Evolutionary conservation across 2,113 vertebrate species (phyloP).

Genomic region (Sapajus apella): DNA sequence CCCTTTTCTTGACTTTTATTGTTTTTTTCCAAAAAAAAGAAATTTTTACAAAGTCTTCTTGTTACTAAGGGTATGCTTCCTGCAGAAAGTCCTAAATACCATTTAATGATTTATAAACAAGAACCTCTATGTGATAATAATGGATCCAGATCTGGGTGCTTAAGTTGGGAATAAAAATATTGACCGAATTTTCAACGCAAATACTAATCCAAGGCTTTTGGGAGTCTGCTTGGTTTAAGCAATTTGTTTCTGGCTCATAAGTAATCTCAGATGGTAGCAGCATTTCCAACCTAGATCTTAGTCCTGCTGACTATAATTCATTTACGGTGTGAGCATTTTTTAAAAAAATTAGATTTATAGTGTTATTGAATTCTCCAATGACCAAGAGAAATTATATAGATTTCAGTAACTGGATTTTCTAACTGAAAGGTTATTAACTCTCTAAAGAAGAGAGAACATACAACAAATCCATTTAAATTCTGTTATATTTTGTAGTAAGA

Average conservation of each 20-base stretch:
- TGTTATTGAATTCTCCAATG: conserved; percentile 61
- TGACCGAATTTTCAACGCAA: neutral
- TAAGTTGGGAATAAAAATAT: conserved; percentile 23
- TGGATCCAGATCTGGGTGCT: neutral
- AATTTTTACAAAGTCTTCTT: conserved; percentile 51
- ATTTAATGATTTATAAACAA: conserved; percentile 36
- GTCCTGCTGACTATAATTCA: conserved; percentile 42
- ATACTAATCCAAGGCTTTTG: neutral
- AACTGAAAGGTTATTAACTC: conserved; percentile 13
- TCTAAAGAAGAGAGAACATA: conserved; percentile 4
- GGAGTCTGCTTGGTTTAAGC: conserved; percentile 43
- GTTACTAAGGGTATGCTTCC: conserved; percentile 54
- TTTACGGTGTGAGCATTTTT: conserved; percentile 60
- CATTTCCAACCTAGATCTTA: conserved; percentile 53
- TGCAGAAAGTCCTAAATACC: conserved; percentile 9
- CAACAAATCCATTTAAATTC: neutral
- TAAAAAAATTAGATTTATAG: conserved; percentile 37
- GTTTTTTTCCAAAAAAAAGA: conserved; percentile 58
- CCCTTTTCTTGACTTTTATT: conserved; percentile 33
- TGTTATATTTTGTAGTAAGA: conserved; percentile 8
- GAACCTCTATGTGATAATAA: neutral
- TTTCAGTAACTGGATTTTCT: conserved; percentile 48
- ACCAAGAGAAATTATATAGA: conserved; percentile 40
- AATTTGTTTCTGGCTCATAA: conserved; percentile 43
- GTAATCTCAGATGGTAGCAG: conserved; percentile 44